Evolutionary conservation across 2,888 invertebrate species (phyloP).

Genomic region (Sericinus montela): DNA sequence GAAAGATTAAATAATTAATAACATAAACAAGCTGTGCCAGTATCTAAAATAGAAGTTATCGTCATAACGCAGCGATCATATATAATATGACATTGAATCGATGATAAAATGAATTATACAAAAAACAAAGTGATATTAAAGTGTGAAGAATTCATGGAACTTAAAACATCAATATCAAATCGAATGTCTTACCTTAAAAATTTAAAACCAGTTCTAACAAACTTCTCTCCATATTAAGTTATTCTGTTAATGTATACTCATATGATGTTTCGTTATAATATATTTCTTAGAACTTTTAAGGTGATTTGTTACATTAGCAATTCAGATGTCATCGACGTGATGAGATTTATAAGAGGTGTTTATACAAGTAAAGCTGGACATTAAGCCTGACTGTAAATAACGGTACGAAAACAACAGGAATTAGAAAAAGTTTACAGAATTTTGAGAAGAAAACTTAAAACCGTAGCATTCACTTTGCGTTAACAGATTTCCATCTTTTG

Average conservation of each 20-base stretch:
- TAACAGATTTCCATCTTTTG: not conserved
- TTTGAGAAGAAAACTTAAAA: not conserved
- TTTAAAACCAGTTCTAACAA: slow-evolving; percentile 3
- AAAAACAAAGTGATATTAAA: not conserved
- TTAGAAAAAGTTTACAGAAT: not conserved
- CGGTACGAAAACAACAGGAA: slow-evolving; percentile 1
- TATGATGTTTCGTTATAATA: slow-evolving; percentile 35
- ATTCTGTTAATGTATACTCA: slow-evolving; percentile 32
- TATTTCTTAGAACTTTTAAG: slow-evolving; percentile 37
- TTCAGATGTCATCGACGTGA: slow-evolving; percentile 71
- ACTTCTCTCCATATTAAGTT: not conserved
- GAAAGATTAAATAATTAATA: no score
- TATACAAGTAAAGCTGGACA: slow-evolving; percentile 63
- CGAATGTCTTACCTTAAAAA: not conserved
- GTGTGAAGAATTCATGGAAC: not conserved
- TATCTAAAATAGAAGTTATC: no score
- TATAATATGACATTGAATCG: no score
- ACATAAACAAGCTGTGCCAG: no score
- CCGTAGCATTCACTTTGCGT: not conserved
- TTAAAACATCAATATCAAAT: slow-evolving; percentile 1
- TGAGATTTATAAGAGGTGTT: slow-evolving; percentile 71
- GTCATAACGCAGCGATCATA: no score
- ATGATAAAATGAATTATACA: no score
- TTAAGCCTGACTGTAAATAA: slow-evolving; percentile 32
- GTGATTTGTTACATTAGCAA: slow-evolving; percentile 65